A percentile compares a stretch with the other conserved stretches of the same genome.
Conservation (phyloP, 2,797 vertebrate genomes). For the Peromyscus melanophrys region DNA sequence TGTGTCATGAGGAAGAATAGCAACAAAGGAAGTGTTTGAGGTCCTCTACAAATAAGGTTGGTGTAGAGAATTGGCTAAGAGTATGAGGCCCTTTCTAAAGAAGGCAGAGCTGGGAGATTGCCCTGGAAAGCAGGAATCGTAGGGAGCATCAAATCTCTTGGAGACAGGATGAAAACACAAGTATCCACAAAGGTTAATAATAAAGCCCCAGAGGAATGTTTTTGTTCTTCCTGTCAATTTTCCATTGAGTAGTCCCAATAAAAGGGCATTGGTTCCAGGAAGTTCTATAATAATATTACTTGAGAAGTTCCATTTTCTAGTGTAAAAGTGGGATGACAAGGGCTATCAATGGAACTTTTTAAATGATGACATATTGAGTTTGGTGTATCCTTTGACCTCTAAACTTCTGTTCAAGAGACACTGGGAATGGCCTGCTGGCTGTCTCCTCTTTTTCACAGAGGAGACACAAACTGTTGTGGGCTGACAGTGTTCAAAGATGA, state of each 20-base stretch:
- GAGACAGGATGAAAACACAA: not conserved
- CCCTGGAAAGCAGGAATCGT: not conserved
- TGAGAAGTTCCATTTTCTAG: not conserved
- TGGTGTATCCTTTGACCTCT: not conserved
- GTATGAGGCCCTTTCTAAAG: not conserved
- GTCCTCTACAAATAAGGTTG: not conserved
- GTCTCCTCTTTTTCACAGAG: not conserved
- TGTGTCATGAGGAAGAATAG: not conserved
- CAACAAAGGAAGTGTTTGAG: not conserved
- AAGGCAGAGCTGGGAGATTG: not conserved
- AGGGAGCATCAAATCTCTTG: not conserved
- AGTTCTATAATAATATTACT: not conserved
- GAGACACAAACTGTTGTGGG: not conserved
- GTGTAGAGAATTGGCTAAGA: not conserved
- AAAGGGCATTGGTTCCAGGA: not conserved
- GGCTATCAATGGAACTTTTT: not conserved
- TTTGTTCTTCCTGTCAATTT: not conserved
- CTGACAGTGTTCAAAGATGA: constrained; percentile 19
- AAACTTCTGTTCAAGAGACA: no score
- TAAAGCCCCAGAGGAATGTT: not conserved
- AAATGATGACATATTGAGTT: not conserved
- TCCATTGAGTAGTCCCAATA: not conserved
- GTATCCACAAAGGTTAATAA: not conserved
- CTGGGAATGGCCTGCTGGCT: not conserved
- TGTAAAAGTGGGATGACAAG: not conserved